Base-by-base conservation (phyloP, 2,888 invertebrate species). In the Unio pictorum region DNA sequence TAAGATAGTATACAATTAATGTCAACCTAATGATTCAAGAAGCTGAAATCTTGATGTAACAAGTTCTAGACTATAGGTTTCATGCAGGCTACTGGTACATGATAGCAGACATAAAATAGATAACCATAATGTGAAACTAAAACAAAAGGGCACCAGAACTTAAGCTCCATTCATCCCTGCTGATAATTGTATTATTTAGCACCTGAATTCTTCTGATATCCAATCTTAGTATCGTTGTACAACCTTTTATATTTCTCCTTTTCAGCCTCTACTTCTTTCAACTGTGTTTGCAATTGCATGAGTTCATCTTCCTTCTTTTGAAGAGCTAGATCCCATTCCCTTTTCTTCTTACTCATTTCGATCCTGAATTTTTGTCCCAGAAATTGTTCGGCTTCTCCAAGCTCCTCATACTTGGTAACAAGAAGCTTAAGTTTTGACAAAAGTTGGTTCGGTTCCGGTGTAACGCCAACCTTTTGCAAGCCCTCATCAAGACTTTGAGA, bases 201-300 rank as follows among this genome's bases (percentile, higher is more conserved):
- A 45, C 45, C 45, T 15, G 45, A 45, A 34, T 75, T 75, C 62
- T 66, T 66, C 55, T 77, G 77, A 61, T 71, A 75, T 1, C 79
- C 75, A 20, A 81, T 74, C 65, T 81, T 83, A 20, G 81, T 79
- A 56, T 78, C 77, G 59, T 81, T 79, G 67, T 83, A 83, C 58
- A 83, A 63, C 30, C 72, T 76, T 45, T 75, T 78, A 58, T 73
- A 83, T 57, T 83, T 83, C 23, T 83, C 81, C 63, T 79, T 83
- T 64, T 83, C 83, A 1, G 83, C 83, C 55, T 75, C 74, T 23
- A 74, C 67, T 67, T 83, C 83, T 55, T 76, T 77, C 60, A 81
- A 58, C 8, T 76, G 63, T 11, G 76, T 73, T 59, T 81, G 80
- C 34, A 83, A 68, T 45, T 58, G 69, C 54, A 75, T 64, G 34